phyloP scores from a whole-genome alignment of 2,888 invertebrate genomes.

The Amitus sp. region DNA sequence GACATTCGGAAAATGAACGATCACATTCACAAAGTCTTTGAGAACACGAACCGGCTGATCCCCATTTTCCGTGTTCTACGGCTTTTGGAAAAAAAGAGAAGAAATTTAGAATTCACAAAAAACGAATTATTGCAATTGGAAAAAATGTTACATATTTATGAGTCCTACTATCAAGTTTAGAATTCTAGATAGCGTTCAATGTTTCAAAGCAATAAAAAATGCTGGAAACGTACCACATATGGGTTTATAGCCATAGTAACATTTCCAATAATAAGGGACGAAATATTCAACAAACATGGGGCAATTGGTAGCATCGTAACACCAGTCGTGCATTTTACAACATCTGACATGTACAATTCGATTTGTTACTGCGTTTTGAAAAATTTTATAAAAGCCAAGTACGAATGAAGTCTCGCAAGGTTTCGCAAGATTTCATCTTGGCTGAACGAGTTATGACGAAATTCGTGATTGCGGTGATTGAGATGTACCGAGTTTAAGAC shows the following conservation, averaged over 20 bases:
- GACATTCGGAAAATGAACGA: slow-evolving; percentile 79
- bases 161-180: too few species aligned
- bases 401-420: too few species aligned
- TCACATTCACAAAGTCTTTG: slow-evolving; percentile 87
- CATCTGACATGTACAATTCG: slow-evolving; percentile 71
- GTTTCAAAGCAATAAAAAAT: too few species aligned
- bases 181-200: too few species aligned
- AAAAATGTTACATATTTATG: not conserved
- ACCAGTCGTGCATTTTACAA: slow-evolving; percentile 86
- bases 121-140: too few species aligned
- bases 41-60: slow-evolving; percentile 75
- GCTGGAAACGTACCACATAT: slow-evolving; percentile 74
- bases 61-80: slow-evolving; percentile 70
- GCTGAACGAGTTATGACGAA: too few species aligned
- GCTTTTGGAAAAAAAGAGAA: slow-evolving; percentile 53
- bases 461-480: too few species aligned
- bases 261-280: slow-evolving; percentile 89
- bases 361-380: too few species aligned
- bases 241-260: slow-evolving; percentile 77
- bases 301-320: slow-evolving; percentile 83
- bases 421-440: too few species aligned
- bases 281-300: slow-evolving; percentile 85
- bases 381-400: too few species aligned
- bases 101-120: too few species aligned
- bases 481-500: not conserved